phyloP scores from a whole-genome alignment of 2,797 vertebrate genomes.

The Pachyuromys duprasi region DNA sequence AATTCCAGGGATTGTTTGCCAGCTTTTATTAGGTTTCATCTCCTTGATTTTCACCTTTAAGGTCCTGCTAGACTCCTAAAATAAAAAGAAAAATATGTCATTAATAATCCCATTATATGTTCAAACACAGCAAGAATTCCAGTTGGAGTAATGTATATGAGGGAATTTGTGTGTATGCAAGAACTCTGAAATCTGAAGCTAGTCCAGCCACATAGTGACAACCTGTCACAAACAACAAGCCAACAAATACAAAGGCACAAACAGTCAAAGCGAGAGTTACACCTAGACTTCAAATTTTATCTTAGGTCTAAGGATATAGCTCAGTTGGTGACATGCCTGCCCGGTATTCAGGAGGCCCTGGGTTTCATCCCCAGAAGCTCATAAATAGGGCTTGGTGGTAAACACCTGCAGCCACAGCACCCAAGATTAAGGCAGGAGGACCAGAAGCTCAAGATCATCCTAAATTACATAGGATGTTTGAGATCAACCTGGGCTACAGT shows the following conservation, averaged over 20 bases:
- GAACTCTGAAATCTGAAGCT: neutral
- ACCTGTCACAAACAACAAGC: neutral
- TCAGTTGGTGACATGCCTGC: neutral
- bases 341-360: neutral
- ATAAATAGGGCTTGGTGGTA: neutral
- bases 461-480: neutral
- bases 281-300: neutral
- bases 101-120: neutral
- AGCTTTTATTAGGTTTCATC: neutral
- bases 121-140: neutral
- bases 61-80: neutral
- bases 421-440: neutral
- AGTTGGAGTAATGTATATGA: neutral
- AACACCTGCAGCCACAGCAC: neutral
- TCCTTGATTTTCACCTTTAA: neutral
- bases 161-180: neutral
- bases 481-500: neutral
- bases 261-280: neutral
- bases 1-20: neutral
- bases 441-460: neutral
- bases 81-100: neutral
- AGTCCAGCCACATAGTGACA: neutral
- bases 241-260: no score
- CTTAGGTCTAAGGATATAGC: neutral
- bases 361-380: neutral